Evolutionary conservation across 2,888 invertebrate species (phyloP), one percentile per base, ranked within the genome.

Genomic region (Crossocerus cetratus): DNA sequence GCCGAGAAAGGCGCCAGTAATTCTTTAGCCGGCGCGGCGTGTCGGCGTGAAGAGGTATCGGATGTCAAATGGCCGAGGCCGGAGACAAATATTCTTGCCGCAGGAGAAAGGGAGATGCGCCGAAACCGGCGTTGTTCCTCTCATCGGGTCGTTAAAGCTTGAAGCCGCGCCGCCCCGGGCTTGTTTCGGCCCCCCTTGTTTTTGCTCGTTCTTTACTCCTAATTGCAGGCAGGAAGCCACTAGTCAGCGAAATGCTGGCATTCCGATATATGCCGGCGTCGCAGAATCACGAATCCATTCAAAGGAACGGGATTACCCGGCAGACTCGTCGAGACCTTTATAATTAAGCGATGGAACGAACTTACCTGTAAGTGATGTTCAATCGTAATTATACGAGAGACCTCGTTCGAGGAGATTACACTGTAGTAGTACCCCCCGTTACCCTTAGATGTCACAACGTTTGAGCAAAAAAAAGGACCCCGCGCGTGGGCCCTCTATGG

Each of bases 111-210:
- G 76, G 73, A 53, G 67, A 76, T 71, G 73, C 77, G 77, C 72
- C 78, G 67, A 70, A 72, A 70, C 71, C 79, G 54, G 79, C 79
- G 84, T 81, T 83, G 78, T 76, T 73, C 78, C 82, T 78, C 81
- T 85, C 85, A 83, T 83, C 84, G 85, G 85, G 83, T 88, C 88
- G 87, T 88, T 87, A 82, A 77, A 73, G 59, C 69, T 61, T 66
- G 67, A 62, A 69, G 56, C 69, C 16, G 59, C 22, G 65, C 57
- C 53, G 45, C 43, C 44, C 56, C 60, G 57, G 65, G 61, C 70
- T 65, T 69, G 55, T 70, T 69, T 68, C 58, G 65, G n/a, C 70
- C 49, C 61, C 49, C 70, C 74, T 79, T 81, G 78, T 79, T 81
- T 81, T 76, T 73, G 76, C 75, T 74, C 75, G 67, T 57, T 61